A percentile compares a stretch with the other conserved stretches of the same genome.
Evolutionary conservation across 2,113 vertebrate genomes (phyloP).

Genomic region (Monopterus albus): DNA sequence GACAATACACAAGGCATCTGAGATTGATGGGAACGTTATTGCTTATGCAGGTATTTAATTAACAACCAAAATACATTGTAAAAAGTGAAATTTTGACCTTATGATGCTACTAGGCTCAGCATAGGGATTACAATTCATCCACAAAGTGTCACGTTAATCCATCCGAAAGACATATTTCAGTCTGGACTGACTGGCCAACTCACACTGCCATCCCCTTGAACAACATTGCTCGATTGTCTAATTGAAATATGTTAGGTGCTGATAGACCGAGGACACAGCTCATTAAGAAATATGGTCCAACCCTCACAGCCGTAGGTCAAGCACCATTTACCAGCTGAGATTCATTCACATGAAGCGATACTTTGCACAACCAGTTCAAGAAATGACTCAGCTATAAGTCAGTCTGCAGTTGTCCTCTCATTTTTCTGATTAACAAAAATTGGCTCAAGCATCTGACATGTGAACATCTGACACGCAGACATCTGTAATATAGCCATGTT

Average conservation of each 20-base stretch:
- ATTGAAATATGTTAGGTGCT: neutral
- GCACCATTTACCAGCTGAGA: neutral
- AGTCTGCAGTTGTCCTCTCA: neutral
- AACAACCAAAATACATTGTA: too few species aligned
- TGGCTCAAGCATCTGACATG: neutral
- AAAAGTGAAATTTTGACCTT: too few species aligned
- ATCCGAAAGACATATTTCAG: too few species aligned
- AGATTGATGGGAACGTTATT: too few species aligned
- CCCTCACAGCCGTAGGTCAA: neutral
- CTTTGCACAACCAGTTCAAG: neutral
- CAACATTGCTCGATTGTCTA: neutral
- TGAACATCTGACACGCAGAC: conserved; percentile 1
- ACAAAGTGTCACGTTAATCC: too few species aligned
- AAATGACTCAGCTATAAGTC: neutral
- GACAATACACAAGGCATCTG: too few species aligned
- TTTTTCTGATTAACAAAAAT: too few species aligned
- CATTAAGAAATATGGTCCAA: neutral
- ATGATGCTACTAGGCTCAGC: too few species aligned
- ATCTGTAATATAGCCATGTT: too few species aligned
- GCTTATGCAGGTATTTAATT: too few species aligned
- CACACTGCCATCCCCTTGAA: neutral
- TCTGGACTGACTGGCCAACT: neutral
- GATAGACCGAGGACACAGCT: neutral
- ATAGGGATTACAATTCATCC: too few species aligned
- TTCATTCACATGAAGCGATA: neutral